phyloP scores from a whole-genome alignment of 92 coral and sea anemone genomes.

The Palythoa grandis region DNA sequence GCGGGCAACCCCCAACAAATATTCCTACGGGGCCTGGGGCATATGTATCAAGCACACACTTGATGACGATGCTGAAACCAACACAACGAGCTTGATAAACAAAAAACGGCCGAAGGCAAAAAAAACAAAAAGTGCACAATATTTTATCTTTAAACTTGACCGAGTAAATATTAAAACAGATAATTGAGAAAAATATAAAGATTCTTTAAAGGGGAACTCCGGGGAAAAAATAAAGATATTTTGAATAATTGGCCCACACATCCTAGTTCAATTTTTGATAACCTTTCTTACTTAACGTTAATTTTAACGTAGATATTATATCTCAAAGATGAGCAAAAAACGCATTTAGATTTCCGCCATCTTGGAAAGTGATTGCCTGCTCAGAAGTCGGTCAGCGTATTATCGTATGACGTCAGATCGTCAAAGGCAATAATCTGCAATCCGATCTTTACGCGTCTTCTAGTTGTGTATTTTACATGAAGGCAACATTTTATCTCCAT shows the following conservation, averaged over 20 bases:
- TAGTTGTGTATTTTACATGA: not conserved
- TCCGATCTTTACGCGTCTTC: not conserved
- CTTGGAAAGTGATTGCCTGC: constrained; percentile 24
- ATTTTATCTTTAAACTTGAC: too few relatives aligned
- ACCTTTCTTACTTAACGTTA: constrained; percentile 27
- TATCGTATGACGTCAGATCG: not conserved
- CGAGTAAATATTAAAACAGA: too few relatives aligned
- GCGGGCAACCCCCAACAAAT: too few relatives aligned
- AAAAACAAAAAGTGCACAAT: too few relatives aligned
- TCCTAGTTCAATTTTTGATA: constrained; percentile 18
- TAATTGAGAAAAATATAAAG: too few relatives aligned
- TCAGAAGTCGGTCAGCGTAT: not conserved
- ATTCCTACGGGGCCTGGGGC: too few relatives aligned
- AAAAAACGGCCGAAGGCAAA: too few relatives aligned
- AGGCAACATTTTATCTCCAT: not conserved
- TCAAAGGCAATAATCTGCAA: not conserved
- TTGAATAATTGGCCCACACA: constrained; percentile 29
- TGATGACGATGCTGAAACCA: too few relatives aligned
- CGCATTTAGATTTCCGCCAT: constrained; percentile 42
- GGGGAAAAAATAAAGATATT: constrained; percentile 38
- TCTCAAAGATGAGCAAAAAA: constrained; percentile 36
- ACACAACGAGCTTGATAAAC: too few relatives aligned
- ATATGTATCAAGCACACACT: too few relatives aligned
- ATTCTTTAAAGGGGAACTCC: constrained; percentile 31
- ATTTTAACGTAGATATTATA: constrained; percentile 25